Percentiles rank a stretch among this genome's conserved stretches.
Evolutionary conservation across 1,140 invertebrate species (phyloP).

Genomic region (Latrodectus geometricus): DNA sequence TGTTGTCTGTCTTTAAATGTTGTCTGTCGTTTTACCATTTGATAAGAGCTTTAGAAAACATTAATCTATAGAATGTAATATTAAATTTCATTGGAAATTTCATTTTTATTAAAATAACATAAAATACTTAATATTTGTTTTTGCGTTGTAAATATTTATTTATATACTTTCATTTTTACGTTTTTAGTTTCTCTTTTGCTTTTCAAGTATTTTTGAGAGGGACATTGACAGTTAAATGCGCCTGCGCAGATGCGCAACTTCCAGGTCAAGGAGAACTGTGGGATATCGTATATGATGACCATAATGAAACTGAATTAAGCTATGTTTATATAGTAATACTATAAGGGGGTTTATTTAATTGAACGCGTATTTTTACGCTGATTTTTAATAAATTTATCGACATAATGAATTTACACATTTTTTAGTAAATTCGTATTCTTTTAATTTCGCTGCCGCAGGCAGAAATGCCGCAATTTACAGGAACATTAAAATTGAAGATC

Average conservation of each 20-base stretch:
- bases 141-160: too few relatives aligned
- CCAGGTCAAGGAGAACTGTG: conserved; percentile 61
- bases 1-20: too few relatives aligned
- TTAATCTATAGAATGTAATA: too few relatives aligned
- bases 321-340: conserved; percentile 51
- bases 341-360: conserved; percentile 29
- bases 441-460: conserved; percentile 20
- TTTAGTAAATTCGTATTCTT: not conserved
- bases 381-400: not conserved
- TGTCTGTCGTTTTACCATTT: too few relatives aligned
- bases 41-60: too few relatives aligned
- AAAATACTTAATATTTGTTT: too few relatives aligned
- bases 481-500: conserved; percentile 94
- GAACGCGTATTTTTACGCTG: not conserved
- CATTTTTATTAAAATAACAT: too few relatives aligned
- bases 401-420: conserved; percentile 15
- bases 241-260: conserved; percentile 41
- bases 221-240: not conserved
- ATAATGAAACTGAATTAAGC: conserved; percentile 37
- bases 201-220: too few relatives aligned
- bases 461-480: conserved; percentile 88
- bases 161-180: too few relatives aligned
- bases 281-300: conserved; percentile 51
- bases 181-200: too few relatives aligned
- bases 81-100: too few relatives aligned